These are phyloP conservation scores for Xenopus tropicalis DNA, from an alignment of 2,113 vertebrate genomes.

Conservation along the genomic window DNA sequence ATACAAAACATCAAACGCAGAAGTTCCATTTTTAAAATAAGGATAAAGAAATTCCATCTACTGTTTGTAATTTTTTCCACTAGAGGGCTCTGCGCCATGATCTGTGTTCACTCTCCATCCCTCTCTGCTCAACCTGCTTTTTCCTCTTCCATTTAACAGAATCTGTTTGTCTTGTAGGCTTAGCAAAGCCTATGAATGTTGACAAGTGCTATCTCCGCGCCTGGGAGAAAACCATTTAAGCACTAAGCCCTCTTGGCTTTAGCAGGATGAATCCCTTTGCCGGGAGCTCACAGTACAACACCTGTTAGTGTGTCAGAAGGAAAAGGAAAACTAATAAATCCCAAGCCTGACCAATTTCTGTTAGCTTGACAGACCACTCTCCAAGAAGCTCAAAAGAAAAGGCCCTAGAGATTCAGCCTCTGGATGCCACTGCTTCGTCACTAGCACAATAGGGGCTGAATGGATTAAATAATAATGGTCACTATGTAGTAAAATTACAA, in stretches of 20 bases:
- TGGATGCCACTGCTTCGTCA: background rate
- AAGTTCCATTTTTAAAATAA: too few relatives aligned
- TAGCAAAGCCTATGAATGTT: slow-evolving; percentile 48
- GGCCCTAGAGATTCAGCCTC: slow-evolving; percentile 5
- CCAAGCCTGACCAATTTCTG: slow-evolving; percentile 48
- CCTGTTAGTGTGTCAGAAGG: slow-evolving; percentile 54
- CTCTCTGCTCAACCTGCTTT: background rate
- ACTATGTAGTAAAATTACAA: too few relatives aligned
- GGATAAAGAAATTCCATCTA: too few relatives aligned
- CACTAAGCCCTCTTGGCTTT: slow-evolving; percentile 61
- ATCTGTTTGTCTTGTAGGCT: slow-evolving; percentile 60
- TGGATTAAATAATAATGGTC: background rate
- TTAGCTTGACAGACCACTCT: slow-evolving; percentile 35
- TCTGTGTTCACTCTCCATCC: background rate
- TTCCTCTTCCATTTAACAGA: slow-evolving; percentile 22
- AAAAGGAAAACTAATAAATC: slow-evolving; percentile 66
- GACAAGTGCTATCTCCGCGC: slow-evolving; percentile 61
- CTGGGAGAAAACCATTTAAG: slow-evolving; percentile 68
- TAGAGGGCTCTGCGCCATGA: slow-evolving; percentile 27
- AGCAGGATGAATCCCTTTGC: slow-evolving; percentile 49
- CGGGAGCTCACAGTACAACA: slow-evolving; percentile 50
- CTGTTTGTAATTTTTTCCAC: background rate
- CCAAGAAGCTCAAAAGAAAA: slow-evolving; percentile 38
- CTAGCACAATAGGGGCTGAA: background rate
- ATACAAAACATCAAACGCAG: background rate